Evolutionary conservation across 2,797 vertebrate species (phyloP).

Genomic region (Echeneis naucrates): DNA sequence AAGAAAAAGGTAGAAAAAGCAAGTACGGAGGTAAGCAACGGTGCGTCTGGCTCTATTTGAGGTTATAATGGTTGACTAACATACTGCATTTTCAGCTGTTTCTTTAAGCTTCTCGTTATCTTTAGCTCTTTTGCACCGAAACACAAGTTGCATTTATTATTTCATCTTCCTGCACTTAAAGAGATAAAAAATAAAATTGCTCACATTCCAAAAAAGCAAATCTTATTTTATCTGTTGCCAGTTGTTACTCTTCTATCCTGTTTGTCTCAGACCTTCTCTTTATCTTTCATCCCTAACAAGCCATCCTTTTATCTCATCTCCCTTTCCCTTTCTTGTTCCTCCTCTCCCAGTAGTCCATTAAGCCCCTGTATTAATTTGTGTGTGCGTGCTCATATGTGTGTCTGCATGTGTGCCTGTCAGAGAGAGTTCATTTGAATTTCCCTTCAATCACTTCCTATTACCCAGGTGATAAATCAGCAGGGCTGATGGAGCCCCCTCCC

Average conservation of each 20-base stretch:
- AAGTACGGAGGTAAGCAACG: slow-evolving; percentile 1
- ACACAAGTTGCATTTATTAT: slow-evolving; percentile 52
- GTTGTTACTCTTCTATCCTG: slow-evolving; percentile 41
- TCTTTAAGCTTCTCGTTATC: slow-evolving; percentile 47
- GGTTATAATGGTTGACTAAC: slow-evolving; percentile 44
- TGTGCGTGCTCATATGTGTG: slow-evolving; percentile 63
- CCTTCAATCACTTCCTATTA: slow-evolving; percentile 98
- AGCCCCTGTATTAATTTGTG: slow-evolving; percentile 78
- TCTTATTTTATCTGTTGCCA: slow-evolving; percentile 58
- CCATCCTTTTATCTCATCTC: slow-evolving; percentile 72
- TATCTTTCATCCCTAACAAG: slow-evolving; percentile 61
- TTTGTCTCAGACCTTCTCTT: slow-evolving; percentile 63
- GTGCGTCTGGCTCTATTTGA: slow-evolving; percentile 35
- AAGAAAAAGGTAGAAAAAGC: not conserved
- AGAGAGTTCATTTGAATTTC: slow-evolving; percentile 99
- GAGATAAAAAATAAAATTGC: slow-evolving; percentile 54
- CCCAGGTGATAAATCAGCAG: slow-evolving; percentile 97
- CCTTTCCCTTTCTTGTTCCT: slow-evolving; percentile 49
- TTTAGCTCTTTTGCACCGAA: slow-evolving; percentile 45
- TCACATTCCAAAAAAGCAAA: slow-evolving; percentile 50
- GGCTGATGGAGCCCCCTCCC: slow-evolving; percentile 57
- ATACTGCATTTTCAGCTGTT: slow-evolving; percentile 51
- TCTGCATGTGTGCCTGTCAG: slow-evolving; percentile 88
- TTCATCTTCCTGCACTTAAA: slow-evolving; percentile 37
- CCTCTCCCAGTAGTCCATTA: slow-evolving; percentile 73